Evolutionary conservation across 2,113 vertebrate genomes (phyloP), one percentile per base, ranked within the genome.

Genomic region (Calonectris borealis): DNA sequence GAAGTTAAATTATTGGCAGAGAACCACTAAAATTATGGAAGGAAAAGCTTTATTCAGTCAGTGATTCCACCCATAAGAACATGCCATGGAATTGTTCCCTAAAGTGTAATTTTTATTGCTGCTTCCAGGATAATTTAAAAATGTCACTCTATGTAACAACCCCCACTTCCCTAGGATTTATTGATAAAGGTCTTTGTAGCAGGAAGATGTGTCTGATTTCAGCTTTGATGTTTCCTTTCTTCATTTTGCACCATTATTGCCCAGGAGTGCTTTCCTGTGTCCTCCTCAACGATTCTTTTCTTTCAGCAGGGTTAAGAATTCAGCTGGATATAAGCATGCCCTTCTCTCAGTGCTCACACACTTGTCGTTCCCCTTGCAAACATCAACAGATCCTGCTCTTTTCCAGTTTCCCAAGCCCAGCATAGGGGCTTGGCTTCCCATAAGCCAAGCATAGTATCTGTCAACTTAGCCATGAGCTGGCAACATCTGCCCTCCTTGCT

Each of bases 361-460:
- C 22, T 64, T 13, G 26, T 31, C 18, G 1, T 32, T 54, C 34
- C 71, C 44, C 42, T 25, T 19, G 3, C 16, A 88, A 76, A 60
- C 61, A 32, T 34, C 60, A 6, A 1, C 77, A 69, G 13, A 32
- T 31, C 20, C 60, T 17, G 29, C 32, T 42, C 29, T 76, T 52
- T 16, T 0, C 10, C 19, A 8, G 2, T 7, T 18, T 44, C 7
- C 36, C 40, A 40, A 40, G 40, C 40, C 40, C 40, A 40, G 40
- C 40, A 40, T 40, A 40, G 40, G 40, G 40, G 40, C 40, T 40
- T 40, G 40, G 40, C 40, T 40, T 40, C 40, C 61, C 48, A 1
- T 1, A 36, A 78, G 15, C 55, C 62, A 34, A 21, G 12, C 18
- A 0, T 1, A 6, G 21, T 4, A 13, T 31, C 2, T 11, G 7